Conservation (phyloP, 2,113 vertebrate species). For the Hoplias malabaricus region DNA sequence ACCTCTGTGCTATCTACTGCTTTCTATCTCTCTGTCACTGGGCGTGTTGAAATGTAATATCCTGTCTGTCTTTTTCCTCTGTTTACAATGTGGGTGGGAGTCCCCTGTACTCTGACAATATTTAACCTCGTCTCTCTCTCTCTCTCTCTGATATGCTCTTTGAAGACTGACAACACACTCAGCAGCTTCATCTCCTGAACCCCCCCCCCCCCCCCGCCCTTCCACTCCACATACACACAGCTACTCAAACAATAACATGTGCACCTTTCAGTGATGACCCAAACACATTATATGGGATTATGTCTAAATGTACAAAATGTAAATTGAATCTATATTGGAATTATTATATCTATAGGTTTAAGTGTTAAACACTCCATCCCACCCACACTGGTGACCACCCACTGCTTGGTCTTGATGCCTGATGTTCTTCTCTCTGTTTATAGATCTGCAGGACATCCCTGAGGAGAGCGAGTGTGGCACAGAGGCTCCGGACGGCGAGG, state of each 20-base stretch:
- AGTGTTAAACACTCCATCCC: too few species aligned
- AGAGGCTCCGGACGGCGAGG: constrained; percentile 66
- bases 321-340: too few species aligned
- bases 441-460: constrained; percentile 92
- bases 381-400: too few species aligned
- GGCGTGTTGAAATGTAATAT: constrained; percentile 32
- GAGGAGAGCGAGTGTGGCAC: constrained; percentile 84
- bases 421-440: neutral
- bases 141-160: neutral
- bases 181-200: neutral
- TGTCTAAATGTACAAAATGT: too few species aligned
- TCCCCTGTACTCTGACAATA: constrained; percentile 33
- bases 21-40: constrained; percentile 10
- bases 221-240: neutral
- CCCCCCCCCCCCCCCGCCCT: neutral
- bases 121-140: constrained; percentile 35
- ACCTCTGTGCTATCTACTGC: neutral
- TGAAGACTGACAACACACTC: constrained; percentile 9
- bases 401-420: too few species aligned
- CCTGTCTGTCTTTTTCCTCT: constrained; percentile 17
- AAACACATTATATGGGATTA: too few species aligned
- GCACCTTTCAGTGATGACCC: too few species aligned
- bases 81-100: constrained; percentile 48
- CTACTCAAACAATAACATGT: too few species aligned
- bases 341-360: too few species aligned